Percentiles rank a stretch among this genome's conserved stretches.
Conservation (phyloP, 2,888 invertebrate species). For the Limnephilus lunatus region DNA sequence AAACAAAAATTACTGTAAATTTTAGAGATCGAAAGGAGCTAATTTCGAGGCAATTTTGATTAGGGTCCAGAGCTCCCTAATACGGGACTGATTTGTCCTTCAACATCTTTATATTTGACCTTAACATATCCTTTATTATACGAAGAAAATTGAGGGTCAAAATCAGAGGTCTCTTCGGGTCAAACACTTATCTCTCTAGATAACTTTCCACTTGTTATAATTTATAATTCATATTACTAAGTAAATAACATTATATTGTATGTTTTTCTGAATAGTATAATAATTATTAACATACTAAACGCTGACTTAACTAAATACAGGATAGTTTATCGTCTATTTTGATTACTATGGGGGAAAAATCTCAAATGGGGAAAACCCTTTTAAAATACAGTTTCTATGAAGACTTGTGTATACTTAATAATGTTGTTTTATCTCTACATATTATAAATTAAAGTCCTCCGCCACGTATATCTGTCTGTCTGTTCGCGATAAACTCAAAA, state of each 20-base stretch:
- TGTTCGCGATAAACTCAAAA: no score
- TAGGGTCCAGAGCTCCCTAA: not conserved
- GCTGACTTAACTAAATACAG: not conserved
- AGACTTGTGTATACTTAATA: no score
- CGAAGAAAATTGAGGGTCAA: not conserved
- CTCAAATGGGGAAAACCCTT: not conserved
- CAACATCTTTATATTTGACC: not conserved
- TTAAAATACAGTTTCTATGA: not conserved
- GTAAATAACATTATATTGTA: not conserved
- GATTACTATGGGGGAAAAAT: not conserved
- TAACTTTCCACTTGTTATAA: not conserved
- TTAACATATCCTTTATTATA: not conserved
- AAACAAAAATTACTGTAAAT: no score
- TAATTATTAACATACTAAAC: not conserved
- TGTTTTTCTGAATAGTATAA: not conserved
- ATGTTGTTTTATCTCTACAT: not conserved
- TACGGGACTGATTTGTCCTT: not conserved
- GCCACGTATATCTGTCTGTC: no score
- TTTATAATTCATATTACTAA: not conserved
- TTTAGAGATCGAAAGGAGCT: no score
- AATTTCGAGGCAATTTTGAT: not conserved
- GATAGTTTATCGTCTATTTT: not conserved
- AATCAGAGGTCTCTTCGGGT: not conserved
- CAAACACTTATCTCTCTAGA: not conserved
- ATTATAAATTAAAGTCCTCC: no score